A percentile compares a stretch with the other conserved stretches of the same genome.
phyloP scores from a whole-genome alignment of 2,113 vertebrate species.

The Dicrurus megarhynchus region DNA sequence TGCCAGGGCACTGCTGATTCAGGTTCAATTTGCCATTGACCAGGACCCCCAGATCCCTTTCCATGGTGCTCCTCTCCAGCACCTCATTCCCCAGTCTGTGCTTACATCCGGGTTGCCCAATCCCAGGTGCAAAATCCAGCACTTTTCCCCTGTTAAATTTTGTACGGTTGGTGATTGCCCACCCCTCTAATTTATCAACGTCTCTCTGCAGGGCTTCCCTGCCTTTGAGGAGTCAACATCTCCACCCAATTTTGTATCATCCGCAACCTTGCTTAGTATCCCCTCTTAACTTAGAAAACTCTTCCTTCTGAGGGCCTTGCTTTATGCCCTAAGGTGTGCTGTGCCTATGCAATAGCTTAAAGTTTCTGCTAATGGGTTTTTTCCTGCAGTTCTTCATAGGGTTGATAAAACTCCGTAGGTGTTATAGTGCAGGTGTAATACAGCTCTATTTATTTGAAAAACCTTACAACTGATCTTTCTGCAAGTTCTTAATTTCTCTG shows the following conservation, averaged over 20 bases:
- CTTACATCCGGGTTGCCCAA: no score
- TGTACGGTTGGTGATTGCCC: background rate
- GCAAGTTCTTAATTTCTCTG: background rate
- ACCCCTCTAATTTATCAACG: background rate
- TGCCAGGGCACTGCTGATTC: background rate
- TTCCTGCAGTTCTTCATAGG: background rate
- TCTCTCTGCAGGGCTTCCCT: background rate
- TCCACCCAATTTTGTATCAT: background rate
- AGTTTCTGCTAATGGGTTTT: background rate
- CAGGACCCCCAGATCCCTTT: background rate
- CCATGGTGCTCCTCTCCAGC: background rate
- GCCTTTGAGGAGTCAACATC: background rate
- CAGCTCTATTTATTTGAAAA: background rate
- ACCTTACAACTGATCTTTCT: background rate
- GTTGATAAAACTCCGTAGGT: background rate
- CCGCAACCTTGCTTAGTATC: background rate
- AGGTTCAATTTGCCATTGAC: background rate
- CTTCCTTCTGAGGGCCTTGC: background rate
- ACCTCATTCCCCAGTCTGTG: background rate
- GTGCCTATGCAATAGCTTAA: background rate
- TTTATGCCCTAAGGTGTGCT: background rate
- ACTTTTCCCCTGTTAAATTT: background rate
- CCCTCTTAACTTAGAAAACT: background rate
- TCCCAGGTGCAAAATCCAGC: background rate
- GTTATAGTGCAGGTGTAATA: background rate